A percentile compares a stretch with the other conserved stretches of the same genome.
These are phyloP conservation scores for Heteromormyrus szaboi DNA, from an alignment of 2,797 vertebrate genomes.

Conservation along the genomic window DNA sequence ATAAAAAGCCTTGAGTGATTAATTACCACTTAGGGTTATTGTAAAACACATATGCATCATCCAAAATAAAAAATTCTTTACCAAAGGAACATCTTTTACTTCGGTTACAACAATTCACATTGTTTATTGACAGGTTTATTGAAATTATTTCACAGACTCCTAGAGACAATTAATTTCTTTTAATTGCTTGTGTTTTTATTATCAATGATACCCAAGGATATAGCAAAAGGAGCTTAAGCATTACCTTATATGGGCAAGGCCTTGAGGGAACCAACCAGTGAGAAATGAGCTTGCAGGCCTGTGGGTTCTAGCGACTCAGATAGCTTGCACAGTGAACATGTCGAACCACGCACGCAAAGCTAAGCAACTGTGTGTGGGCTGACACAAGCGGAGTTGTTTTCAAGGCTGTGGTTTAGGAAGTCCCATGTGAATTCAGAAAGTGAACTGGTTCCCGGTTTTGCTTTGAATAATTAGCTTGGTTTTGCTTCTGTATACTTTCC, in stretches of 20 bases:
- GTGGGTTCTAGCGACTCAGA: background rate
- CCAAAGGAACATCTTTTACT: background rate
- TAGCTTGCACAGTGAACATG: background rate
- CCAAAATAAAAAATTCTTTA: background rate
- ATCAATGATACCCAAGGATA: background rate
- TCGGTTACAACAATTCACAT: background rate
- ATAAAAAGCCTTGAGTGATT: background rate
- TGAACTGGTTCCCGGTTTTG: conserved; percentile 17
- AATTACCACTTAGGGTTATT: background rate
- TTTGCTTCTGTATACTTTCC: conserved; percentile 17
- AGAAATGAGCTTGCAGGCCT: background rate
- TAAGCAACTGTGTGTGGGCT: background rate
- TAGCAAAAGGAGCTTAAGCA: background rate
- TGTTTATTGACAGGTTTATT: background rate
- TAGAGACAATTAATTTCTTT: background rate
- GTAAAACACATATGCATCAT: background rate
- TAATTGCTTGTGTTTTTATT: background rate
- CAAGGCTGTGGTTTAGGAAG: background rate
- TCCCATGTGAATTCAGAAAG: conserved; percentile 19
- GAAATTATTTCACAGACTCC: background rate
- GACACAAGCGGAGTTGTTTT: conserved; percentile 3
- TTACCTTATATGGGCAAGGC: conserved; percentile 21
- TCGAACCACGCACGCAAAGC: background rate
- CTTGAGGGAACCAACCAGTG: background rate
- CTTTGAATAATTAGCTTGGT: conserved; percentile 11